Base-by-base conservation (phyloP, 1,140 invertebrate species). In the Eulimnadia texana region DNA sequence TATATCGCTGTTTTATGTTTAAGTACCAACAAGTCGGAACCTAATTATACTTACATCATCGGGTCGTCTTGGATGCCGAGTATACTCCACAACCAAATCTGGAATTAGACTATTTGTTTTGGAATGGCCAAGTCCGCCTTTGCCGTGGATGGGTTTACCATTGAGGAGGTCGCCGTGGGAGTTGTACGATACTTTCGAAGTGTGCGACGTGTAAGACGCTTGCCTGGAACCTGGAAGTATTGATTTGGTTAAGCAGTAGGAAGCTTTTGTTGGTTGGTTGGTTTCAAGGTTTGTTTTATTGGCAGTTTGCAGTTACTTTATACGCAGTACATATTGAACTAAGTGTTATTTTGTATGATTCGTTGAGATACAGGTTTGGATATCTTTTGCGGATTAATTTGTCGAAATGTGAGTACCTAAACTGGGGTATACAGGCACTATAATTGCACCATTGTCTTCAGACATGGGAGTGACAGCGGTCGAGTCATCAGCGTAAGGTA, bases 381-480 rank as follows among this genome's bases (percentile, higher is more conserved):
- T n/a, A n/a, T n/a, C n/a, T n/a, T n/a, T n/a, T n/a, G n/a, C n/a
- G n/a, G n/a, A n/a, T n/a, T n/a, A n/a, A n/a, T n/a, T n/a, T n/a
- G n/a, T n/a, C n/a, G n/a, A n/a, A n/a, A n/a, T n/a, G n/a, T n/a
- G n/a, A n/a, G n/a, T 42, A 42, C 33, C 33, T 42, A 88, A 78
- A 74, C 83, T 88, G 64, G 85, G 79, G 71, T 87, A 87, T 73
- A 89, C 83, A 6, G 90, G 88, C 64, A 94, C 86, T 67, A 93
- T 87, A 72, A 93, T 93, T 66, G 89, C 89, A 66, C 91, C 90
- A 73, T 93, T 94, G 73, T 97, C 93, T 77, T 97, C 94, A 57
- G 91, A 95, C 88, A 95, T 94, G 13, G 94, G 94, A 51, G 93
- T 98, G 2, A 96, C 93, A 55, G 93, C 94, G 70, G 93, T 93